Evolutionary conservation across 2,113 vertebrate species (phyloP).

Genomic region (Atherinomorus stipes): DNA sequence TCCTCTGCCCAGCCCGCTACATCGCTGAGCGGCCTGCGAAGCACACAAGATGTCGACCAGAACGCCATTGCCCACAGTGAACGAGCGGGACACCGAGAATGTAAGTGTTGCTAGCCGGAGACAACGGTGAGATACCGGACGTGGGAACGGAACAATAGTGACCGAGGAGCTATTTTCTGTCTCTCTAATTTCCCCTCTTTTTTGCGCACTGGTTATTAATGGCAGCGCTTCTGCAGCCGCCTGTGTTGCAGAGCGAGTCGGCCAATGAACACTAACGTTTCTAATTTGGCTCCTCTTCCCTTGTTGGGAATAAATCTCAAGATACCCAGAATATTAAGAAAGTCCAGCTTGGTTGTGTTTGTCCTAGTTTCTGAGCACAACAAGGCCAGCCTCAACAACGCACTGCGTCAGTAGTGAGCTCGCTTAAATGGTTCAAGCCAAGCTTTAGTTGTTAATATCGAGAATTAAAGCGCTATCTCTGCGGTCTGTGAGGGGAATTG

Average conservation of each 20-base stretch:
- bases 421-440: slow-evolving; percentile 28
- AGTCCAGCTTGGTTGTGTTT: slow-evolving; percentile 34
- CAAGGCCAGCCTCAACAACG: slow-evolving; percentile 52
- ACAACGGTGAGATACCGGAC: slow-evolving; percentile 41
- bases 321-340: slow-evolving; percentile 32
- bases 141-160: neutral
- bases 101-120: slow-evolving; percentile 77
- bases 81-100: slow-evolving; percentile 94
- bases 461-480: slow-evolving; percentile 17
- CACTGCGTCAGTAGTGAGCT: slow-evolving; percentile 72
- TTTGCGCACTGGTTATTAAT: slow-evolving; percentile 51
- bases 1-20: slow-evolving; percentile 72
- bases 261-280: slow-evolving; percentile 43
- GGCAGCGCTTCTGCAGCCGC: slow-evolving; percentile 42
- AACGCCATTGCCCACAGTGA: slow-evolving; percentile 95
- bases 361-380: slow-evolving; percentile 31
- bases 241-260: slow-evolving; percentile 55
- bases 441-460: slow-evolving; percentile 17
- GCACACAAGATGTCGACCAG: slow-evolving; percentile 93
- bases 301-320: slow-evolving; percentile 33
- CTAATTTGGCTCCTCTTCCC: neutral
- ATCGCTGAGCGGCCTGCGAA: slow-evolving; percentile 76
- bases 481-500: slow-evolving; percentile 22
- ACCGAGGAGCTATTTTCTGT: slow-evolving; percentile 9
- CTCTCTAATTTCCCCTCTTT: neutral